Evolutionary conservation across 1,140 invertebrate genomes (phyloP).

Genomic region (Drosophila erecta): DNA sequence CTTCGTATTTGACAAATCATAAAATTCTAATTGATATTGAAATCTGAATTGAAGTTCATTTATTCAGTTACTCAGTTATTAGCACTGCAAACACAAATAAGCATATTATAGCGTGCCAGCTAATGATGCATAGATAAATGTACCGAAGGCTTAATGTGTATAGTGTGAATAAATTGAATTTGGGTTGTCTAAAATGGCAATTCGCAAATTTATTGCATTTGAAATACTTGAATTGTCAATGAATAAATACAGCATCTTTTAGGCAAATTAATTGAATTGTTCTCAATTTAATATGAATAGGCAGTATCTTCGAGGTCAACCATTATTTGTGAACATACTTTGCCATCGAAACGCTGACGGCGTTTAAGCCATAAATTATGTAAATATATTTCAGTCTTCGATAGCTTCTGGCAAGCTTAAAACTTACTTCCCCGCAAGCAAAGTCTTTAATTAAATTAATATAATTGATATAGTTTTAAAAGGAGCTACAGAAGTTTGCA

Average conservation of each 20-base stretch:
- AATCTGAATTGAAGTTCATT: conserved; percentile 15
- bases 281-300: not conserved
- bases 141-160: not conserved
- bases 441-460: not conserved
- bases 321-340: not conserved
- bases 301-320: not conserved
- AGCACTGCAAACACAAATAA: not conserved
- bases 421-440: too few species aligned
- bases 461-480: too few species aligned
- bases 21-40: conserved; percentile 15
- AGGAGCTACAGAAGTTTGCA: too few species aligned
- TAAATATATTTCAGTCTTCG: not conserved
- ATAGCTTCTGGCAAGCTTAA: not conserved
- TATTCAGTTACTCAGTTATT: not conserved
- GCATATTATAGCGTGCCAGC: not conserved
- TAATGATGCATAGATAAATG: not conserved
- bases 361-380: not conserved
- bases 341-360: not conserved
- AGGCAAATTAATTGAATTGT: not conserved
- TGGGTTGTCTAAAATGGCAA: too few species aligned
- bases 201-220: not conserved
- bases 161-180: too few species aligned
- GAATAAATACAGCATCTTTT: not conserved
- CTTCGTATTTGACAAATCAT: conserved; percentile 13
- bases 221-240: not conserved